Evolutionary conservation across 1,140 invertebrate genomes (phyloP).

Genomic region (Theocolax elegans): DNA sequence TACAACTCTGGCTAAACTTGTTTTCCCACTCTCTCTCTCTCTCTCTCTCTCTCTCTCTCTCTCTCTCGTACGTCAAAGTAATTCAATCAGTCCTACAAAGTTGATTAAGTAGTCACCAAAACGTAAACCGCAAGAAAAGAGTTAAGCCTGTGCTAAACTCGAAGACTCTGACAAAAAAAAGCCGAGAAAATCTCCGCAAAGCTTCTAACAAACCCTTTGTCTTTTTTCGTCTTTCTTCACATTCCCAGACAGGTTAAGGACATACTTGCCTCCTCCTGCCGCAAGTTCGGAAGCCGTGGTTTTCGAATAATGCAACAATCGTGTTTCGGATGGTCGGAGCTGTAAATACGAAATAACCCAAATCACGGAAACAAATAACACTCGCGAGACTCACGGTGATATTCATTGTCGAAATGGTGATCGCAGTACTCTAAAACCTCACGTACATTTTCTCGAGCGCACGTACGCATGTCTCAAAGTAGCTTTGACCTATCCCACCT

Average conservation of each 20-base stretch:
- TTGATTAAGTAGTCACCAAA: no score
- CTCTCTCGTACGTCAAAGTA: no score
- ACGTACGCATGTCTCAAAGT: slow-evolving; percentile 44
- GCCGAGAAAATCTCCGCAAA: slow-evolving; percentile 13
- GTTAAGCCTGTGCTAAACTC: not conserved
- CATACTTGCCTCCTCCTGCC: slow-evolving; percentile 28
- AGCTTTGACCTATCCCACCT: no score
- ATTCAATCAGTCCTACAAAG: no score
- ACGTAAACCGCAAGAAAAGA: not conserved
- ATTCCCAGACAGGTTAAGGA: not conserved
- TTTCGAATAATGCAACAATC: slow-evolving; percentile 64
- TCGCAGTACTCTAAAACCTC: not conserved
- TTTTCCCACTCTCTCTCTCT: no score
- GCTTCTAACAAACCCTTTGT: slow-evolving; percentile 21
- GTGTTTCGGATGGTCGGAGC: slow-evolving; percentile 42
- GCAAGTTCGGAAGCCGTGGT: slow-evolving; percentile 62
- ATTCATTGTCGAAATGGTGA: not conserved
- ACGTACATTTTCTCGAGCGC: not conserved
- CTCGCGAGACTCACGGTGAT: slow-evolving; percentile 4
- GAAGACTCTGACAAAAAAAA: not conserved
- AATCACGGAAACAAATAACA: slow-evolving; percentile 21
- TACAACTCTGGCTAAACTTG: no score
- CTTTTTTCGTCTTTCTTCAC: not conserved
- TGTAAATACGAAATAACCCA: slow-evolving; percentile 39
- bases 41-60: no score